These are phyloP conservation scores for Halesus radiatus DNA, from an alignment of 1,140 invertebrate species.

Conservation along the genomic window DNA sequence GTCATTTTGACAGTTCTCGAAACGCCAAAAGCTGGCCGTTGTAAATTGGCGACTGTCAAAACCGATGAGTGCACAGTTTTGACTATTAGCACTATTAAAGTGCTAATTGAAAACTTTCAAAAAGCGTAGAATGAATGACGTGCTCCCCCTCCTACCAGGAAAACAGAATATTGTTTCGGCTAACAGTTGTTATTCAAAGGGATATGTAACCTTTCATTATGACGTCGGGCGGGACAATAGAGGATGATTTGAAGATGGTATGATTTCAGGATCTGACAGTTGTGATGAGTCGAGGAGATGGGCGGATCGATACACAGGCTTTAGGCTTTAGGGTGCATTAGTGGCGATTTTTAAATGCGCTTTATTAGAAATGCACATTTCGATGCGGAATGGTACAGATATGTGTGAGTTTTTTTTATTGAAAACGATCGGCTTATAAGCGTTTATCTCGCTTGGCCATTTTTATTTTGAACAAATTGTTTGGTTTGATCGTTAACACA, in stretches of 20 bases:
- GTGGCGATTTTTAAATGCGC: constrained; percentile 8
- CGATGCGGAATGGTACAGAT: neutral
- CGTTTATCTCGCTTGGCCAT: too few relatives aligned
- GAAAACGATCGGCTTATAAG: too few relatives aligned
- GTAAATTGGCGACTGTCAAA: constrained; percentile 12
- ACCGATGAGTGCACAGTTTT: neutral
- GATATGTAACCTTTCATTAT: constrained; percentile 38
- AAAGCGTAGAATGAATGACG: neutral
- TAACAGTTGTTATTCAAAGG: constrained; percentile 17
- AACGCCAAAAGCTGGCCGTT: neutral
- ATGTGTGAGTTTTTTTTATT: too few relatives aligned
- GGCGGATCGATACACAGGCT: constrained; percentile 6
- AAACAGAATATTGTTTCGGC: constrained; percentile 6
- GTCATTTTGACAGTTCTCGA: neutral
- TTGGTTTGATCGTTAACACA: too few relatives aligned
- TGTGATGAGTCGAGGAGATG: constrained; percentile 22
- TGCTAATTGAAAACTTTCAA: constrained; percentile 23
- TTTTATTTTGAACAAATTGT: too few relatives aligned
- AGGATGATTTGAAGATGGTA: constrained; percentile 20
- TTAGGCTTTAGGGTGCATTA: constrained; percentile 14
- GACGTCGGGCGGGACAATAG: constrained; percentile 11
- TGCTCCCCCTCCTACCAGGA: neutral
- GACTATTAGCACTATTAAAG: constrained; percentile 12
- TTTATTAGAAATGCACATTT: constrained; percentile 6
- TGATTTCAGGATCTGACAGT: constrained; percentile 17